phyloP scores from a whole-genome alignment of 2,797 vertebrate genomes.

The Phyllotis vaccarum region DNA sequence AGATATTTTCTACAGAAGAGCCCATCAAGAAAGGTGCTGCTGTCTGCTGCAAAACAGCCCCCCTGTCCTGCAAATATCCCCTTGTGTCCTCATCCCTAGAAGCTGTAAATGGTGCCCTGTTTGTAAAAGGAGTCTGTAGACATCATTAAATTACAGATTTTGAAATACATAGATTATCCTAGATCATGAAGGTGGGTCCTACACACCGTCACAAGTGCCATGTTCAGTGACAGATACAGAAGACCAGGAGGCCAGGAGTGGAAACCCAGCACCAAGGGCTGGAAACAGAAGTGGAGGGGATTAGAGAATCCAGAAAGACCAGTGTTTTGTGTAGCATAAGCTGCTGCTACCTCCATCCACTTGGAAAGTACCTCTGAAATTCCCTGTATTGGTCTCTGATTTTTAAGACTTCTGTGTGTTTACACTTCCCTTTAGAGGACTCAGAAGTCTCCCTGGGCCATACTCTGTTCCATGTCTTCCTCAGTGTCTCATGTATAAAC shows the following conservation, averaged over 20 bases:
- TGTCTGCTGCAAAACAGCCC: background rate
- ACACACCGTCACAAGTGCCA: no score
- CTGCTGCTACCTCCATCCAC: background rate
- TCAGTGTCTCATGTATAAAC: background rate
- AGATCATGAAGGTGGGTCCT: no score
- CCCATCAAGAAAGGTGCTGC: no score
- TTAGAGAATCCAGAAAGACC: background rate
- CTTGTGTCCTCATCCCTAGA: background rate
- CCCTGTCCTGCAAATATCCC: background rate
- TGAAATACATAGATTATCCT: background rate
- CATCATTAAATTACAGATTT: background rate
- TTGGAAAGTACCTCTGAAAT: constrained; percentile 1
- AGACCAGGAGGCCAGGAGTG: no score
- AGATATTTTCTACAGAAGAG: background rate
- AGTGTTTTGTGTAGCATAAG: background rate
- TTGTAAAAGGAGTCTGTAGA: background rate
- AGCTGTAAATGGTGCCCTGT: background rate
- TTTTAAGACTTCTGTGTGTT: background rate
- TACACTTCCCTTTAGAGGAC: background rate
- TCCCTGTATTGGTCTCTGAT: background rate
- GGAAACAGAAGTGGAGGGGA: background rate
- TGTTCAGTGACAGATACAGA: background rate
- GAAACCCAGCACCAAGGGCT: background rate
- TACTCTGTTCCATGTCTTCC: background rate
- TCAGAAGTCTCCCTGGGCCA: background rate